Evolutionary conservation across 2,797 vertebrate species (phyloP).

Genomic region (Gallinago stenura): DNA sequence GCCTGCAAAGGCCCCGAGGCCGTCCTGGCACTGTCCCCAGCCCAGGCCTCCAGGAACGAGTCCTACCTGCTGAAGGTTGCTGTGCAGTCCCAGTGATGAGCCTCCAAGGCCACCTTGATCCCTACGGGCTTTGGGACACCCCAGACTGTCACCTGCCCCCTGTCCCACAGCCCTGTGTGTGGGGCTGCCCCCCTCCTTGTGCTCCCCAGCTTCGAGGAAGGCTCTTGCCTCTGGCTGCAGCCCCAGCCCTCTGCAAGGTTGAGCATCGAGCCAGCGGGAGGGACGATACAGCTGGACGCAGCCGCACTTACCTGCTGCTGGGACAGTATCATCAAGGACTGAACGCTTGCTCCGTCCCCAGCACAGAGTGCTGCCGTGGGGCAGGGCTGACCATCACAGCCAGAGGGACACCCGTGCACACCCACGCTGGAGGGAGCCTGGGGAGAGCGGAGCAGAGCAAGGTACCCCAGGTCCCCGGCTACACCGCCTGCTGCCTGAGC

Average conservation of each 20-base stretch:
- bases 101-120: background rate
- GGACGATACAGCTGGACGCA: background rate
- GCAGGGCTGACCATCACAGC: background rate
- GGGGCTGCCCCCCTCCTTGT: background rate
- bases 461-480: background rate
- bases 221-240: background rate
- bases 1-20: background rate
- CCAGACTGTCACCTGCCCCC: background rate
- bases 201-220: background rate
- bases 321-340: background rate
- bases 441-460: background rate
- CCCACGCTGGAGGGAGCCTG: background rate
- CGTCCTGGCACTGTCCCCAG: background rate
- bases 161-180: background rate
- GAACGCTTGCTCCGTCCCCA: background rate
- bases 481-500: background rate
- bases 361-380: background rate
- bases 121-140: background rate
- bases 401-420: background rate
- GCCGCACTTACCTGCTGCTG: background rate
- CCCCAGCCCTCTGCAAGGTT: background rate
- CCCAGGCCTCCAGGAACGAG: background rate
- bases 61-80: background rate
- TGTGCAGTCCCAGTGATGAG: background rate
- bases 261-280: fast-evolving